Base-by-base conservation (phyloP, 2,797 vertebrate genomes). In the Taeniopygia guttata region DNA sequence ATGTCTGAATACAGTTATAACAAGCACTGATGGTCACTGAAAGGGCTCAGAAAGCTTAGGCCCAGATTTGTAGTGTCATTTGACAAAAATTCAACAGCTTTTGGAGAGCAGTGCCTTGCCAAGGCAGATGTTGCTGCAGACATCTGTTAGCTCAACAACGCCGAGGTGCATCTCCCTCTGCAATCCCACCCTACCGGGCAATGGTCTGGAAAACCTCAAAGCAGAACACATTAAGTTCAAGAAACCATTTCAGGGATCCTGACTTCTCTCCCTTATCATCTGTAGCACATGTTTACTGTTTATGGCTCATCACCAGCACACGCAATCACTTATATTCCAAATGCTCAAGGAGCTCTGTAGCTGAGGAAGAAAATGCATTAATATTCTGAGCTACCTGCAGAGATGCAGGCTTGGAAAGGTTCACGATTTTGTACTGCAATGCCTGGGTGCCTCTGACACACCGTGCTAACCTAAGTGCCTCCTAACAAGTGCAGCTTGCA, bases 201-300 rank as follows among this genome's bases (percentile, higher is more conserved):
- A 94, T 19, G 70, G 83, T 48, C 91, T 91, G 91, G 82, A 94
- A 96, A 92, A 84, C 27, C 76, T 87, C 68, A 75, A 46, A 87
- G 84, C 45, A 3, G 17, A 78, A 87, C 89, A 92, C 75, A 91
- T 86, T 86, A 87, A 89, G 78, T 67, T 86, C 66, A 86, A 93
- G 84, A 93, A 96, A 77, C 59, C 69, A 64, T 95, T 93, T 91
- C 91, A 92, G 83, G 74, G 46, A 90, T 72, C 82, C 90, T 26
- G 49, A 89, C 68, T 96, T 34, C 32, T 94, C 63, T 93, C 87
- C 60, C 94, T 95, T 94, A 94, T 96, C 95, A 78, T 89, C 87
- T 87, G 38, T 43, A 90, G 85, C 94, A 96, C 93, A 96, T 46
- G 77, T 87, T 96, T 92, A 94, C 84, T 3, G 38, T 83, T 94